A percentile compares a stretch with the other conserved stretches of the same genome.
Conservation (phyloP, 1,140 invertebrate genomes). For the Heliconius congener region DNA sequence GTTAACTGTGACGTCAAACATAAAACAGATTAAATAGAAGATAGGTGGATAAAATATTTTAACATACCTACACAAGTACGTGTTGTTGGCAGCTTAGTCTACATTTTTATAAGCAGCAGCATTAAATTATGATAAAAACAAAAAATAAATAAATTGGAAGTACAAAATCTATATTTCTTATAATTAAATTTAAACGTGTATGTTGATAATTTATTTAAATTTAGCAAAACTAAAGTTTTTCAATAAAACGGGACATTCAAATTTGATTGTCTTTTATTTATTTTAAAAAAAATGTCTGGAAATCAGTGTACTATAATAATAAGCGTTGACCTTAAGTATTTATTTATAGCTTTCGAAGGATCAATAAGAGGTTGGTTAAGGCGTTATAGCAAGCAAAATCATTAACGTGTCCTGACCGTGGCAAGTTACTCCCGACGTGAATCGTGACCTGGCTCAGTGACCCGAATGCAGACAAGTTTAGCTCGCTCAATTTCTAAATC, state of each 20-base stretch:
- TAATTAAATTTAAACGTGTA: neutral
- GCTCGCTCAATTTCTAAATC: constrained; percentile 13
- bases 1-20: constrained; percentile 30
- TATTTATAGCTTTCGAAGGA: constrained; percentile 17
- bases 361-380: neutral
- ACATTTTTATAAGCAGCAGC: neutral
- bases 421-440: constrained; percentile 18
- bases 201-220: neutral
- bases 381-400: constrained; percentile 18
- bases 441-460: constrained; percentile 56
- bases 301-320: neutral
- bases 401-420: constrained; percentile 42
- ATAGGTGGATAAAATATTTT: constrained; percentile 2
- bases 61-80: neutral
- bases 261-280: too few species aligned
- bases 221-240: neutral
- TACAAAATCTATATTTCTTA: neutral
- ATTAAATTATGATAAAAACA: too few species aligned
- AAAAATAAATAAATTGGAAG: neutral
- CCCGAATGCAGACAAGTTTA: constrained; percentile 50
- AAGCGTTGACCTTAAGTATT: neutral
- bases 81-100: neutral
- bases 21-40: neutral
- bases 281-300: neutral
- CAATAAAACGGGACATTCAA: neutral